Evolutionary conservation across 2,888 invertebrate genomes (phyloP), one percentile per base, ranked within the genome.

Genomic region (Oxyteleia sp.): DNA sequence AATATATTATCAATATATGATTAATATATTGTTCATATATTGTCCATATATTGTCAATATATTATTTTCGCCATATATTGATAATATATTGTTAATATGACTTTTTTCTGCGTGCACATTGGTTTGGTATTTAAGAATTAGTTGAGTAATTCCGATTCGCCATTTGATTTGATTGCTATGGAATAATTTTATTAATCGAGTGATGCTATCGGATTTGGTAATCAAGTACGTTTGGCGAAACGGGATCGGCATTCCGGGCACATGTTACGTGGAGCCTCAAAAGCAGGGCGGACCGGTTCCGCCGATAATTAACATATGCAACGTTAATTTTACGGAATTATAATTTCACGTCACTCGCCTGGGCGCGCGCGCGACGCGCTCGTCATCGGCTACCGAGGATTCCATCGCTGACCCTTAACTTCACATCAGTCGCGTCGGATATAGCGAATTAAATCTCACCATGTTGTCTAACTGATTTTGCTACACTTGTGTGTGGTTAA

Each of bases 321-420:
- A 90, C 88, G 90, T 91, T 91, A 91, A 91, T 91, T 92, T 90
- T 88, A 90, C 92, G 89, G 91, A 90, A 91, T 91, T 89, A 90
- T 90, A 90, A 91, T 91, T 91, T 88, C 88, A 90, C 90, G 90
- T 90, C 91, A 90, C 84, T 87, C 29, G 71, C 51, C 51, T 55
- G 49, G 66, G 69, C 61, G 83, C 86, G 53, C 86, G 53, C 71
- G 81, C 63, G 84, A 88, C 86, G 84, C 78, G 82, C 83, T 75
- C 86, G 75, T 84, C 74, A 76, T 10, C 53, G 45, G 78, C 83
- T 79, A 74, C 82, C 49, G 82, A 82, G 23, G 69, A 63, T 79
- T 71, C 68, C 66, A 74, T 41, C 16, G 32, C 55, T 69, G 68
- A 63, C 68, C 68, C 68, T 74, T 74, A 55, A 74, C 69, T 55